These are phyloP conservation scores for Sebastes vulpes DNA, from an alignment of 2,797 vertebrate species.

Conservation along the genomic window DNA sequence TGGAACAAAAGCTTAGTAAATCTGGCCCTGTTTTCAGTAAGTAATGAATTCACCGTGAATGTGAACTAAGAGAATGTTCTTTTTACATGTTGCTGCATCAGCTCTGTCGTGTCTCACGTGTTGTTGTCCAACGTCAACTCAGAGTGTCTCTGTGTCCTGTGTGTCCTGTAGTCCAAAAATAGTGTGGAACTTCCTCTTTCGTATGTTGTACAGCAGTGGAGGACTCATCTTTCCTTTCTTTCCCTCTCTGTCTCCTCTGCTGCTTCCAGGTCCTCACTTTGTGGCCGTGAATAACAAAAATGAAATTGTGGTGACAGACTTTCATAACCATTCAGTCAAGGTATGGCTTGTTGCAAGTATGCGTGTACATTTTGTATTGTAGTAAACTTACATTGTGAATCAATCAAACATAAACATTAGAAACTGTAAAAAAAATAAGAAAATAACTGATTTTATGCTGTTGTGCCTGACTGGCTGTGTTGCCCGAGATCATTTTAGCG, in stretches of 20 bases:
- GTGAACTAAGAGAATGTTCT: constrained; percentile 38
- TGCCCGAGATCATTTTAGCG: neutral
- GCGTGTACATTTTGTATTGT: neutral
- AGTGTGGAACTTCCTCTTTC: constrained; percentile 54
- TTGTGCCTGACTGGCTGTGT: neutral
- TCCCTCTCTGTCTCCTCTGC: constrained; percentile 5
- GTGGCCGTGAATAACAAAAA: constrained; percentile 98
- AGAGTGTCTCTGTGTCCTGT: constrained; percentile 46
- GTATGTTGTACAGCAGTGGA: neutral
- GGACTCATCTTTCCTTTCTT: constrained; percentile 61
- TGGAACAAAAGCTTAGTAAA: constrained; percentile 89
- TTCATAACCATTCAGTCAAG: constrained; percentile 99
- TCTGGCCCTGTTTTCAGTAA: constrained; percentile 88
- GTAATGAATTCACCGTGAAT: constrained; percentile 69
- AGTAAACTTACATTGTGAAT: neutral
- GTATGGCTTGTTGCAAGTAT: constrained; percentile 74
- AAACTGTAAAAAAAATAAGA: neutral
- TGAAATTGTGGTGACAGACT: constrained; percentile 97
- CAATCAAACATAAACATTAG: neutral
- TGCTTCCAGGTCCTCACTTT: constrained; percentile 92
- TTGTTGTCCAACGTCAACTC: constrained; percentile 29
- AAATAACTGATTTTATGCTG: neutral
- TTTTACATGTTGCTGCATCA: constrained; percentile 40
- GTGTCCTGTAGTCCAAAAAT: constrained; percentile 58
- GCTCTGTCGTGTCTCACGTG: constrained; percentile 37